A percentile compares a stretch with the other conserved stretches of the same genome.
phyloP scores from a whole-genome alignment of 2,888 invertebrate genomes.

The Caenorhabditis imperialis region DNA sequence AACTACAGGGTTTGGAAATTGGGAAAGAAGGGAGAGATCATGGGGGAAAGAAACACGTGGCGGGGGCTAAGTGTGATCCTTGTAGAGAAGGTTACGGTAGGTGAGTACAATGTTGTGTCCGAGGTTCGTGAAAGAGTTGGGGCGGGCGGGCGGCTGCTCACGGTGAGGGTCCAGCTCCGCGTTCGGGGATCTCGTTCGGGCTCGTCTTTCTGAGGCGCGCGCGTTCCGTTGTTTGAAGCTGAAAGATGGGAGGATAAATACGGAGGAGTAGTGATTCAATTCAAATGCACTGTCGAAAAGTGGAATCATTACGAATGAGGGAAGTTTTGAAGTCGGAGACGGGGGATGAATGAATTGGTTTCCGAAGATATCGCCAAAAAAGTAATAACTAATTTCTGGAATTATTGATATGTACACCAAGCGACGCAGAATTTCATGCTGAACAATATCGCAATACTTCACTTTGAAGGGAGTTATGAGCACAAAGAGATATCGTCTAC shows the following conservation, averaged over 20 bases:
- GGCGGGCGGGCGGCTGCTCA: slow-evolving; percentile 66
- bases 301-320: too few species aligned
- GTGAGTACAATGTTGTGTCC: slow-evolving; percentile 76
- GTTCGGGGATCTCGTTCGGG: slow-evolving; percentile 71
- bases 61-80: slow-evolving; percentile 40
- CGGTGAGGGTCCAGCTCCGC: slow-evolving; percentile 53
- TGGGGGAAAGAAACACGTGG: background rate
- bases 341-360: too few species aligned
- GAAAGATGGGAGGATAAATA: too few species aligned
- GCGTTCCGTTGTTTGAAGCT: slow-evolving; percentile 56
- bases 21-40: background rate
- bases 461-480: background rate
- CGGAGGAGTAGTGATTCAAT: too few species aligned
- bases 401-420: too few species aligned
- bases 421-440: background rate
- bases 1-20: slow-evolving; percentile 1
- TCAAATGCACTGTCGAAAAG: too few species aligned
- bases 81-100: slow-evolving; percentile 65
- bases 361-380: too few species aligned
- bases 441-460: too few species aligned
- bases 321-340: too few species aligned
- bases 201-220: slow-evolving; percentile 66
- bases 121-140: slow-evolving; percentile 76
- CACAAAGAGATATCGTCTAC: too few species aligned
- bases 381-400: too few species aligned